Evolutionary conservation across 2,113 vertebrate species (phyloP).

Genomic region (Triplophysa rosa): DNA sequence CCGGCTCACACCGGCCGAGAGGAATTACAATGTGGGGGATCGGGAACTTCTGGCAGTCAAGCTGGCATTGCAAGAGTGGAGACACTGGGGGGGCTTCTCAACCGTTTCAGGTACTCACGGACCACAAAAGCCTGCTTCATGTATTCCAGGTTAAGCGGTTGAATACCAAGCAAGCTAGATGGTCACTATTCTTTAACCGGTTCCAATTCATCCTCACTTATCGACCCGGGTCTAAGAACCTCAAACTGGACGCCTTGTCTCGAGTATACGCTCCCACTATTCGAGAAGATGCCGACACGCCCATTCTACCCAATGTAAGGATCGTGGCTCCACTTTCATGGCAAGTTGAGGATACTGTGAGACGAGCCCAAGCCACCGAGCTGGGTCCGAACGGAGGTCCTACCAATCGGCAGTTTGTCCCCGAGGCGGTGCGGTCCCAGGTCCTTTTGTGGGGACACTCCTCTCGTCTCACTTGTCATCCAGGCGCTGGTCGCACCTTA

Average conservation of each 20-base stretch:
- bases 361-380: too few relatives aligned
- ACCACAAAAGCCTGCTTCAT: too few relatives aligned
- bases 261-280: background rate
- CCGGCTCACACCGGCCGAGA: background rate
- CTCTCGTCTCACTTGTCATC: background rate
- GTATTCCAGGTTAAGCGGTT: too few relatives aligned
- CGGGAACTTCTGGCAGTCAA: background rate
- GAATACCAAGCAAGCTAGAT: too few relatives aligned
- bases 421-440: background rate
- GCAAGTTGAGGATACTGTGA: background rate
- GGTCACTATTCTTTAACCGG: too few relatives aligned
- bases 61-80: background rate
- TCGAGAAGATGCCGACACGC: background rate
- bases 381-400: background rate
- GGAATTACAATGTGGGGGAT: background rate
- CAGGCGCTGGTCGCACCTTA: background rate
- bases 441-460: constrained; percentile 6
- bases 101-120: background rate
- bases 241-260: background rate
- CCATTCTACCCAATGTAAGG: background rate
- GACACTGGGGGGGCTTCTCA: background rate
- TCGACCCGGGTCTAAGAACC: too few relatives aligned
- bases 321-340: background rate
- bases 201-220: too few relatives aligned
- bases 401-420: background rate